Evolutionary conservation across 1,140 invertebrate species (phyloP), one percentile per base, ranked within the genome.

Genomic region (Augochlora pura): DNA sequence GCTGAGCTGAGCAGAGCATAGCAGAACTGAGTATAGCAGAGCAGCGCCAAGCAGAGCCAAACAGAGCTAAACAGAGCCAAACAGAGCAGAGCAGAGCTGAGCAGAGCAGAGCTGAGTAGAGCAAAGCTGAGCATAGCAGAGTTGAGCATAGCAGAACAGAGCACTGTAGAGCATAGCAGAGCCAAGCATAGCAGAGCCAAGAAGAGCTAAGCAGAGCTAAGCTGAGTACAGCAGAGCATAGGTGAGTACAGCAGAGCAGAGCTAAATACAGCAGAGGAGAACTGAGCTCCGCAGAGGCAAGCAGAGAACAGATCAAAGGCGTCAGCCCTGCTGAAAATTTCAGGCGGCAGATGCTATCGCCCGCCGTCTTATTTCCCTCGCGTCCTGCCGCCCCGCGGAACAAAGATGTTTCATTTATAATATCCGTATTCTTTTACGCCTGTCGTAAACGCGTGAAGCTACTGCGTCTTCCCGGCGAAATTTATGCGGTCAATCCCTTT

Each of bases 311-410:
- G 68, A 65, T 66, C 66, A 79, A 70, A 71, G 74, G 64, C 54
- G 25, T 2, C 9, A 12, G 10, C 52, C 2, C 1, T 21, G 77
- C 10, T 73, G 70, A 74, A 74, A 79, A 67, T 79, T 74, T 79
- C 70, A 73, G 7, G 25, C 38, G 60, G 60, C 62, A 52, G 63
- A 16, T 52, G 25, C 68, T 62, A 46, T 9, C 21, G 16, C 32
- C 32, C 32, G 59, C 12, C 14, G 39, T 62, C 77, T 79, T 79
- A 79, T 79, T 79, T 79, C 77, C 77, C 77, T 79, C 70, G 70
- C 70, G 77, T 79, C 70, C 62, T 74, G 70, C 62, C 77, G 38
- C 68, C 69, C 64, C 52, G n/a, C n/a, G n/a, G 18, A n/a, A 2
- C 52, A 6, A n/a, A 25, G 18, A 62, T 73, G 18, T 79, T 74